Percentiles rank a stretch among this genome's conserved stretches.
Evolutionary conservation across 2,113 vertebrate species (phyloP).

Genomic region (Benitochromis conjunctus): DNA sequence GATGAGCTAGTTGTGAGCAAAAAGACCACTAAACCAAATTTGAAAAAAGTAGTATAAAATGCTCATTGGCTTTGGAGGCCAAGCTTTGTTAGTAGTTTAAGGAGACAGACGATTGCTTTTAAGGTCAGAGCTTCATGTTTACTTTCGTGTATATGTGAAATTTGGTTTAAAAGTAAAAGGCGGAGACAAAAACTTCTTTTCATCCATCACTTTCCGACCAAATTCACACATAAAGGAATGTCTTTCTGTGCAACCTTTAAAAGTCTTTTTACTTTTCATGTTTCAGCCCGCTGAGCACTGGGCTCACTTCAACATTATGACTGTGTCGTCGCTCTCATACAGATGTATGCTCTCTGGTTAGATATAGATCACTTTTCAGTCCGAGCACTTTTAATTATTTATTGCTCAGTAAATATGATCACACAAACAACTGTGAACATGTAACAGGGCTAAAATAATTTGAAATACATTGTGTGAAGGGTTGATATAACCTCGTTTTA

Average conservation of each 20-base stretch:
- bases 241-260: neutral
- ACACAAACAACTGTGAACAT: neutral
- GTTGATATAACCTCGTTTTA: neutral
- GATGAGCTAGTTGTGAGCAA: neutral
- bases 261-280: neutral
- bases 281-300: neutral
- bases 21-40: neutral
- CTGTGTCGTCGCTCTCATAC: neutral
- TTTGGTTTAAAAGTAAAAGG: neutral
- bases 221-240: neutral
- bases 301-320: neutral
- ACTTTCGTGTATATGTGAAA: neutral
- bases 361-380: neutral
- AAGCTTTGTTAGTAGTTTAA: neutral
- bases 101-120: neutral
- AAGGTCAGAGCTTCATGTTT: neutral
- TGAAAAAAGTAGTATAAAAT: neutral
- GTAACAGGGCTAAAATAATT: neutral
- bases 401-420: neutral
- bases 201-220: neutral
- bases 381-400: neutral
- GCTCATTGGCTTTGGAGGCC: neutral
- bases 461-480: neutral
- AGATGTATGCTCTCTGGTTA: neutral
- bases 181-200: neutral